A percentile compares a stretch with the other conserved stretches of the same genome.
These are phyloP conservation scores for Conistra vaccinii DNA, from an alignment of 2,888 invertebrate species.

Conservation along the genomic window DNA sequence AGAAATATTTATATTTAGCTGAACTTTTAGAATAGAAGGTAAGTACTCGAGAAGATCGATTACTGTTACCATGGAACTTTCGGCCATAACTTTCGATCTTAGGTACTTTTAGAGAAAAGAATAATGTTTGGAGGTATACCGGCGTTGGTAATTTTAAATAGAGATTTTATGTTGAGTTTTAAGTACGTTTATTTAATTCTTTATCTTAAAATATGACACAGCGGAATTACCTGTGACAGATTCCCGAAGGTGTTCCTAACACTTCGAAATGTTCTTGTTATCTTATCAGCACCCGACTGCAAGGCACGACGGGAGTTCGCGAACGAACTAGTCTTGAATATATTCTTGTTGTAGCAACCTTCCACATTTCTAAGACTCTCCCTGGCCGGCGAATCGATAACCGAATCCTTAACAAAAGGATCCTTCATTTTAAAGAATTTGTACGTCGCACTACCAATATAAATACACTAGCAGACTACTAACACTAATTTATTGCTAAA, in stretches of 20 bases:
- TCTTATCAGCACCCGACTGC: slow-evolving; percentile 92
- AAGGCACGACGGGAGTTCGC: slow-evolving; percentile 92
- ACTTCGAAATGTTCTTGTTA: slow-evolving; percentile 92
- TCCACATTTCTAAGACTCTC: slow-evolving; percentile 85
- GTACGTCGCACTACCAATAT: slow-evolving; percentile 53
- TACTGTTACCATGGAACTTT: slow-evolving; percentile 37
- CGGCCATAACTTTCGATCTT: neutral
- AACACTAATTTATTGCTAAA: slow-evolving; percentile 52
- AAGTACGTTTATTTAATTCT: neutral
- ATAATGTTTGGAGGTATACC: neutral
- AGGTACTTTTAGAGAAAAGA: neutral
- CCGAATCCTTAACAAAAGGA: slow-evolving; percentile 84
- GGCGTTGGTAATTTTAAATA: neutral
- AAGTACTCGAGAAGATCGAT: slow-evolving; percentile 30
- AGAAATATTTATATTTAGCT: neutral
- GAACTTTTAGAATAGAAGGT: neutral
- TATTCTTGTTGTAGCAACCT: slow-evolving; percentile 85
- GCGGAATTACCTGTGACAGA: slow-evolving; percentile 91
- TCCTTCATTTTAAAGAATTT: slow-evolving; percentile 82
- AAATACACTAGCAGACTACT: slow-evolving; percentile 48
- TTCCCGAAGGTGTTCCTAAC: slow-evolving; percentile 92
- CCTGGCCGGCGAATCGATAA: slow-evolving; percentile 86
- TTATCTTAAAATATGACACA: neutral
- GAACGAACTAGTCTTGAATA: slow-evolving; percentile 87
- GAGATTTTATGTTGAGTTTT: neutral